Conservation (phyloP, 2,888 invertebrate species). For the Cybosia mesomella region DNA sequence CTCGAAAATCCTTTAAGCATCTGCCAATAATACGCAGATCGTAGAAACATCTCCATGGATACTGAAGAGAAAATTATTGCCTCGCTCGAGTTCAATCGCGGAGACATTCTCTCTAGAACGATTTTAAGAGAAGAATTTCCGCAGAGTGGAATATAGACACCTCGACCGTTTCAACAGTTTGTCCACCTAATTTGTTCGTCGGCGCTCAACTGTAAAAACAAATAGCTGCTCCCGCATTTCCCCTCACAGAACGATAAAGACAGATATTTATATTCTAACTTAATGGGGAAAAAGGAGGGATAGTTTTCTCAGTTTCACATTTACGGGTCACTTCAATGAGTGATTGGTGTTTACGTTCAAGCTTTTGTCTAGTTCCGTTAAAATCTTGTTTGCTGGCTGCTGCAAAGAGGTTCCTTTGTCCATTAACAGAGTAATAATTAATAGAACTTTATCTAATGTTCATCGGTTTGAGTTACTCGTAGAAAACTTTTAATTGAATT, state of each 20-base stretch:
- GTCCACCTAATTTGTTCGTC: conserved; percentile 87
- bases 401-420: conserved; percentile 78
- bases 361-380: conserved; percentile 78
- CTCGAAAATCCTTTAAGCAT: conserved; percentile 68
- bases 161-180: conserved; percentile 85
- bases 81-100: conserved; percentile 73
- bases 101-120: conserved; percentile 72
- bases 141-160: conserved; percentile 82
- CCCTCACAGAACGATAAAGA: conserved; percentile 76
- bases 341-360: conserved; percentile 78
- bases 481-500: conserved; percentile 84
- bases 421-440: conserved; percentile 81
- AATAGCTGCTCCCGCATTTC: conserved; percentile 81
- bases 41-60: conserved; percentile 68
- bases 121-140: conserved; percentile 81
- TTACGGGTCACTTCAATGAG: conserved; percentile 74
- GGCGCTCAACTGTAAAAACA: conserved; percentile 85
- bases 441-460: conserved; percentile 80
- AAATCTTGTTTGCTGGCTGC: conserved; percentile 78
- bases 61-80: conserved; percentile 79
- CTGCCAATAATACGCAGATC: conserved; percentile 74
- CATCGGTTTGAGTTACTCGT: conserved; percentile 74
- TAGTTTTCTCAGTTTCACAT: conserved; percentile 70
- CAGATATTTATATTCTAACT: conserved; percentile 71
- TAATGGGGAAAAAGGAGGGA: conserved; percentile 68